Evolutionary conservation across 2,888 invertebrate species (phyloP), one percentile per base, ranked within the genome.

Genomic region (Conistra vaccinii): DNA sequence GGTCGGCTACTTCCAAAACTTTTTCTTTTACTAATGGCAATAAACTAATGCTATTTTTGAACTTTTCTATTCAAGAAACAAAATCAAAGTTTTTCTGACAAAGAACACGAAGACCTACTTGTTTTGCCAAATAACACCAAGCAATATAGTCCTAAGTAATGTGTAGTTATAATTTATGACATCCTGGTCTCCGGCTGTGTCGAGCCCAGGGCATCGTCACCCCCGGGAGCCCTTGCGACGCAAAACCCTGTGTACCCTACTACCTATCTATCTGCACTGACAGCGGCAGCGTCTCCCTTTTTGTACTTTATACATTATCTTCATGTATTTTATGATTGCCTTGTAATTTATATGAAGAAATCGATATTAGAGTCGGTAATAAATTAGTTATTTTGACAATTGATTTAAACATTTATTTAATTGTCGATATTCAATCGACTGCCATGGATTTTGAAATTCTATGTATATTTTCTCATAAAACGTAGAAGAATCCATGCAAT

Each of bases 141-240:
- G 42, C 17, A 6, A 9, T 17, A 39, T 23, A 69, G 70, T 45
- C 60, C 23, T 71, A 23, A 71, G 72, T 69, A 57, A 70, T 69
- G 68, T 69, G 69, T 81, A 45, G 74, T 70, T 78, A 67, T 78
- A 76, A 78, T 86, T 85, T 88, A 84, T 87, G 80, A 61, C 73
- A 80, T 85, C 90, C 86, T 88, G 83, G 91, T 85, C 86, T 77
- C 79, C 76, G 83, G 80, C 85, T 85, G 76, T 83, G 85, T 81
- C 84, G 85, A 81, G 88, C 87, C 86, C 89, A 87, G 87, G 85
- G 88, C 84, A 82, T 83, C 89, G 88, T 92, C 81, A 84, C 87
- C 92, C 93, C 85, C 87, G 92, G 92, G 93, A 92, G 92, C 91
- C 91, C 91, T 92, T 91, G 93, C 91, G 89, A 89, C 81, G 87